These are phyloP conservation scores for Vanessa atalanta DNA, from an alignment of 1,140 invertebrate genomes.

Conservation along the genomic window DNA sequence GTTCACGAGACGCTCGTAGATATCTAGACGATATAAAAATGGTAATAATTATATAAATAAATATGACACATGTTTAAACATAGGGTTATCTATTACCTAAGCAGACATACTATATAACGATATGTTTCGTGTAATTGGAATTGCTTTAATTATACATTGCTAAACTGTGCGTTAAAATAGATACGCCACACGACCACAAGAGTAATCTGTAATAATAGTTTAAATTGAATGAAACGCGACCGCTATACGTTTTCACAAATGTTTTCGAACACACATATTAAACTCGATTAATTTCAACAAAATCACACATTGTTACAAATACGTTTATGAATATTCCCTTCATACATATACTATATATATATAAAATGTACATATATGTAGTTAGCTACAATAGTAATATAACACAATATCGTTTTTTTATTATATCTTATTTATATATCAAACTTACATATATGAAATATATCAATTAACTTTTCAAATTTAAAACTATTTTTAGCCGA, in stretches of 20 bases:
- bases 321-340: too few relatives aligned
- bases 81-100: neutral
- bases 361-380: too few relatives aligned
- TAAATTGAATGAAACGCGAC: slow-evolving; percentile 18
- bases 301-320: neutral
- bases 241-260: neutral
- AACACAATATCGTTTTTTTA: too few relatives aligned
- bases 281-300: slow-evolving; percentile 3
- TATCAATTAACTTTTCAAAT: too few relatives aligned
- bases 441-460: too few relatives aligned
- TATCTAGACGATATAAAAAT: too few relatives aligned
- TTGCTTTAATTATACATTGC: slow-evolving; percentile 27
- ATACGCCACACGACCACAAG: slow-evolving; percentile 13
- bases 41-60: too few relatives aligned
- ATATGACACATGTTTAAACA: neutral
- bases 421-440: too few relatives aligned
- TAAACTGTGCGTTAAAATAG: slow-evolving; percentile 26
- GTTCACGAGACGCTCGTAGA: too few relatives aligned
- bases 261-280: neutral
- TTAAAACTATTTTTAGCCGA: too few relatives aligned
- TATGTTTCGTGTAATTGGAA: neutral
- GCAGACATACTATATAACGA: neutral
- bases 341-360: too few relatives aligned
- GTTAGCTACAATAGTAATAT: too few relatives aligned
- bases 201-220: slow-evolving; percentile 22